These are phyloP conservation scores for Patagioenas fasciata DNA, from an alignment of 2,113 vertebrate species.

Conservation along the genomic window DNA sequence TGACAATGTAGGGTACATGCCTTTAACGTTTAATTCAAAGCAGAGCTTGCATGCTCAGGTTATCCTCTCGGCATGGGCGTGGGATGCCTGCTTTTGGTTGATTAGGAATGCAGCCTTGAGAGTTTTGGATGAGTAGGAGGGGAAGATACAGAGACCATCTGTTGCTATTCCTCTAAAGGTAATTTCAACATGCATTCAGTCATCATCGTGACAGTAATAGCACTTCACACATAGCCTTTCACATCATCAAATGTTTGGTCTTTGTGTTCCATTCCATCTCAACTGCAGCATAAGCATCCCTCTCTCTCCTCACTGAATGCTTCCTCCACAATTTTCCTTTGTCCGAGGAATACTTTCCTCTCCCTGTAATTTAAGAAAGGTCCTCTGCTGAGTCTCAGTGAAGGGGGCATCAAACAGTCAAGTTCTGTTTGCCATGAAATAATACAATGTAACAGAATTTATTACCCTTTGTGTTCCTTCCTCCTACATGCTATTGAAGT, in stretches of 20 bases:
- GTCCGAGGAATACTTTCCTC: not conserved
- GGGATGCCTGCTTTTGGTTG: slow-evolving; percentile 6
- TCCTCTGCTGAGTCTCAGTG: not conserved
- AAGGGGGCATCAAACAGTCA: not conserved
- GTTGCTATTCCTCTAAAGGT: slow-evolving; percentile 19
- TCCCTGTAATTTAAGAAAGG: not conserved
- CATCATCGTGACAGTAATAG: slow-evolving; percentile 40
- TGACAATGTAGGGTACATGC: not conserved
- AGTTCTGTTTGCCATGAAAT: not conserved
- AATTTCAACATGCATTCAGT: slow-evolving; percentile 59
- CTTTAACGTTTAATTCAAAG: not conserved
- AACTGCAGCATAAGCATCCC: not conserved
- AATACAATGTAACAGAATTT: not conserved
- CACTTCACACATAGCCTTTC: slow-evolving; percentile 45
- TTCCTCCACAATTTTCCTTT: not conserved
- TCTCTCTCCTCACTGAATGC: not conserved
- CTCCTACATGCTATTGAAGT: not conserved
- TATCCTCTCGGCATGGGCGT: not conserved
- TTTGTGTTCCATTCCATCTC: slow-evolving; percentile 2
- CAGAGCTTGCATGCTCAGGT: not conserved
- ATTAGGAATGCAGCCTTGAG: slow-evolving; percentile 39
- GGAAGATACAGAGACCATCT: slow-evolving; percentile 41
- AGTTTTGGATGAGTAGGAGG: slow-evolving; percentile 48
- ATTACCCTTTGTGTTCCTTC: not conserved
- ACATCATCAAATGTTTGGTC: slow-evolving; percentile 20